A percentile compares a stretch with the other conserved stretches of the same genome.
phyloP scores from a whole-genome alignment of 2,888 invertebrate species.

The Athalia circularis region DNA sequence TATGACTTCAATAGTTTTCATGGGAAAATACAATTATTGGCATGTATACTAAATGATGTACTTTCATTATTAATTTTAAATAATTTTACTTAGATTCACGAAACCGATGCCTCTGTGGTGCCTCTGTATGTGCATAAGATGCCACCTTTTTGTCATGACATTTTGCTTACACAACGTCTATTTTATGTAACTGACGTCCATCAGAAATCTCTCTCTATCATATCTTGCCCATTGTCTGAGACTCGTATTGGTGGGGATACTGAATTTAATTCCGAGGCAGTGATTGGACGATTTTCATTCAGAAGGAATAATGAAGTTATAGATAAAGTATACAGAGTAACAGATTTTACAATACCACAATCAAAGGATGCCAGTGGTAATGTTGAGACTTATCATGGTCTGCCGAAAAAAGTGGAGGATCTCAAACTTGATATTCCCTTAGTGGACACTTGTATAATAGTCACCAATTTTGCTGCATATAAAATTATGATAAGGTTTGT shows the following conservation, averaged over 20 bases:
- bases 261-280: slow-evolving; percentile 77
- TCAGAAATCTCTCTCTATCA: slow-evolving; percentile 74
- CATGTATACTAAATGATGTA: not conserved
- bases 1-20: not conserved
- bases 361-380: slow-evolving; percentile 62
- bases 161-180: slow-evolving; percentile 82
- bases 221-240: slow-evolving; percentile 79
- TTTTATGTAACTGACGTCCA: slow-evolving; percentile 79
- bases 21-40: not conserved
- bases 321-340: slow-evolving; percentile 75
- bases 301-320: slow-evolving; percentile 75
- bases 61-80: slow-evolving; percentile 16
- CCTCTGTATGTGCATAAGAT: slow-evolving; percentile 84
- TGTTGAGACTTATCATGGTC: slow-evolving; percentile 66
- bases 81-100: slow-evolving; percentile 77
- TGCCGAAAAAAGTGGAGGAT: slow-evolving; percentile 74
- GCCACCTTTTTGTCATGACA: slow-evolving; percentile 78
- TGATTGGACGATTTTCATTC: slow-evolving; percentile 78
- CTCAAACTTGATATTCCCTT: slow-evolving; percentile 73
- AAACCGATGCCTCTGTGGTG: slow-evolving; percentile 80
- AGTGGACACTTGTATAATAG: slow-evolving; percentile 78
- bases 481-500: slow-evolving; percentile 77
- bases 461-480: slow-evolving; percentile 79
- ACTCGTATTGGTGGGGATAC: slow-evolving; percentile 75
- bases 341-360: slow-evolving; percentile 70